Percentiles rank a stretch among this genome's conserved stretches.
phyloP scores from a whole-genome alignment of 1,140 invertebrate genomes.

The Oscheius sp. region DNA sequence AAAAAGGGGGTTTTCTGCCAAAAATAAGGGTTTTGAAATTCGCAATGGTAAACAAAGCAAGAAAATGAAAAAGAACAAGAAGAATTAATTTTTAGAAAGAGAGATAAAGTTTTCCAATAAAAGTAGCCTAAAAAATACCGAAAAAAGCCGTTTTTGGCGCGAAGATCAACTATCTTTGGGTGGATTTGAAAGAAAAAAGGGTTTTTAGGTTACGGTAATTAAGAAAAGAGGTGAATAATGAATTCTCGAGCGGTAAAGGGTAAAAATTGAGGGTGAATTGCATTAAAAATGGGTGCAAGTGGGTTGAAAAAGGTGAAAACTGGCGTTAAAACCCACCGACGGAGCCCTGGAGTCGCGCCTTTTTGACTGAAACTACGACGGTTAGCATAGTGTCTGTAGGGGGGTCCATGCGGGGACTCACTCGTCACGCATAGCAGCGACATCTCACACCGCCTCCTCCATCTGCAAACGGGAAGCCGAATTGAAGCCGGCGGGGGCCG shows the following conservation, averaged over 20 bases:
- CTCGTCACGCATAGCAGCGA: slow-evolving; percentile 43
- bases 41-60: neutral
- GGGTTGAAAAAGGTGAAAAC: neutral
- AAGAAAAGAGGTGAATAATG: too few relatives aligned
- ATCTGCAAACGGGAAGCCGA: neutral
- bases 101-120: too few relatives aligned
- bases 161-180: too few relatives aligned
- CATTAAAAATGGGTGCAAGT: too few relatives aligned
- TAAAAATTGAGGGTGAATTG: too few relatives aligned
- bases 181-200: too few relatives aligned
- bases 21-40: neutral
- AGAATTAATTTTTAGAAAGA: too few relatives aligned
- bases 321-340: slow-evolving; percentile 29
- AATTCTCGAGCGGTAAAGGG: too few relatives aligned
- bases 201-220: too few relatives aligned
- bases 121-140: too few relatives aligned
- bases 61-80: neutral
- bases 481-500: neutral
- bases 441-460: slow-evolving; percentile 24
- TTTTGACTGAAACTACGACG: slow-evolving; percentile 46
- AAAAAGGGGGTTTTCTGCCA: neutral
- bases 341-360: slow-evolving; percentile 42
- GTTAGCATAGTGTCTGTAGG: slow-evolving; percentile 33
- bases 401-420: slow-evolving; percentile 17
- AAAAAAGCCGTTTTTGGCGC: too few relatives aligned